Evolutionary conservation across 2,113 vertebrate species (phyloP).

Genomic region (Chamaetylas fuelleborni): DNA sequence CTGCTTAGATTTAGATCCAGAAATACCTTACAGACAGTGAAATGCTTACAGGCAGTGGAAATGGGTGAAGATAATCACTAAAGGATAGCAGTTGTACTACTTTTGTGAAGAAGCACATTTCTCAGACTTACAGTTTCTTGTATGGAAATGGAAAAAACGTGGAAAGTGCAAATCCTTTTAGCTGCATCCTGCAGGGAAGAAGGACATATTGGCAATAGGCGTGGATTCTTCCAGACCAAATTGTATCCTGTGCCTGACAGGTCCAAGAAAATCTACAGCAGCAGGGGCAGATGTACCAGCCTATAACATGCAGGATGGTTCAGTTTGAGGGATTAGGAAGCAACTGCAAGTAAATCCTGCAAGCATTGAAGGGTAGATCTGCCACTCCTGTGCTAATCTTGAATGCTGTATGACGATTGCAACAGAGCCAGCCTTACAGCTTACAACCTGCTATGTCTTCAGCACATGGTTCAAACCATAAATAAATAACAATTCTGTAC

Average conservation of each 20-base stretch:
- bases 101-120: not conserved
- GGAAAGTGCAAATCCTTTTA: not conserved
- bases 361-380: not conserved
- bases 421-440: not conserved
- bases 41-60: not conserved
- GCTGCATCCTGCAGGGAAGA: not conserved
- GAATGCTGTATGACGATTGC: not conserved
- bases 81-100: not conserved
- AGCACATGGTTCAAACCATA: not conserved
- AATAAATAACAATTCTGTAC: not conserved
- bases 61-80: not conserved
- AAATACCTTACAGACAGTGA: not conserved
- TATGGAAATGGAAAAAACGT: not conserved
- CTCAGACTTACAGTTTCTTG: not conserved
- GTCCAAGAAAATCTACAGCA: not conserved
- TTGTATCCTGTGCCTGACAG: not conserved
- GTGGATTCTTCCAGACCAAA: not conserved
- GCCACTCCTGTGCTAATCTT: not conserved
- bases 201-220: not conserved
- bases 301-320: not conserved
- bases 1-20: not conserved
- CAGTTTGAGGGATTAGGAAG: not conserved
- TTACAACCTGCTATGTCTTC: not conserved
- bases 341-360: not conserved
- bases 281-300: not conserved